Evolutionary conservation across 2,888 invertebrate genomes (phyloP).

Genomic region (Macrosoma leucophasiata): DNA sequence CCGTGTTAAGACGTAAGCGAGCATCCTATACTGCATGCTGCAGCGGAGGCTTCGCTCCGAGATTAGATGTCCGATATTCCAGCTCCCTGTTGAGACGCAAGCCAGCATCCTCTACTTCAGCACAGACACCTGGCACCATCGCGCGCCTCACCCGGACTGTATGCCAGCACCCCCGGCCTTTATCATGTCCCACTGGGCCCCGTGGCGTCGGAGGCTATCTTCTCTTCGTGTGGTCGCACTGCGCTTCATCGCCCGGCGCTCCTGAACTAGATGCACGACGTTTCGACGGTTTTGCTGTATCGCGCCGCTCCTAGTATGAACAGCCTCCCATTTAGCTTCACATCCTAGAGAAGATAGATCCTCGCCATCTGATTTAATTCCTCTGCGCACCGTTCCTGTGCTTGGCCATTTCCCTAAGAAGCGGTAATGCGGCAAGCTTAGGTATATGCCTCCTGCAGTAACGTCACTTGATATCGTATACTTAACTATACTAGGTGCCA

Average conservation of each 20-base stretch:
- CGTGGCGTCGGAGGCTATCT: slow-evolving; percentile 96
- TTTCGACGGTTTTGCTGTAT: slow-evolving; percentile 76
- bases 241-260: slow-evolving; percentile 35
- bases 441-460: too few relatives aligned
- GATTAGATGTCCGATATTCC: too few relatives aligned
- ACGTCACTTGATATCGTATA: too few relatives aligned
- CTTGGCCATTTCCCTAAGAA: too few relatives aligned
- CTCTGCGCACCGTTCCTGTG: slow-evolving; percentile 42
- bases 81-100: slow-evolving; percentile 95
- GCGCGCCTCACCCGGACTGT: slow-evolving; percentile 23
- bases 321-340: slow-evolving; percentile 69
- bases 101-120: slow-evolving; percentile 92
- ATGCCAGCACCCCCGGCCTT: too few relatives aligned
- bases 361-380: too few relatives aligned
- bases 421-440: too few relatives aligned
- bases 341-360: slow-evolving; percentile 53
- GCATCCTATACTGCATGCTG: slow-evolving; percentile 87
- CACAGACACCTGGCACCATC: slow-evolving; percentile 69
- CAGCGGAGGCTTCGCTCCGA: slow-evolving; percentile 74
- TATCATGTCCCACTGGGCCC: too few relatives aligned
- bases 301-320: slow-evolving; percentile 92
- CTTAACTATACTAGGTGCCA: too few relatives aligned
- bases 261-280: slow-evolving; percentile 32
- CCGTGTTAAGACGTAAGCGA: too few relatives aligned
- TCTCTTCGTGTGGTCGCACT: too few relatives aligned